Evolutionary conservation across 2,888 invertebrate genomes (phyloP), one percentile per base, ranked within the genome.

Genomic region (Rhorus exstirpatorius): DNA sequence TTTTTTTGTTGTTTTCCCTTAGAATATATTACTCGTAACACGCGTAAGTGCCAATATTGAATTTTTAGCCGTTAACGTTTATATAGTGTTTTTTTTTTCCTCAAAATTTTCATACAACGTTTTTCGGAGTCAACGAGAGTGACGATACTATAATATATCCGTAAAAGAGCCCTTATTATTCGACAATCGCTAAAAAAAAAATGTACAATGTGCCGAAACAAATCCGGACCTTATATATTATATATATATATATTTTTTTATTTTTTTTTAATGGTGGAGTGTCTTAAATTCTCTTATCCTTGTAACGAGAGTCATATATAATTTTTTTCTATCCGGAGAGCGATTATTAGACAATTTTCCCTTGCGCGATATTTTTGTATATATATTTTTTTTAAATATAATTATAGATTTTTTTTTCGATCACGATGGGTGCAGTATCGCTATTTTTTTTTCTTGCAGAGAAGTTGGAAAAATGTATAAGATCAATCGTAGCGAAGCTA

Each of bases 131-230:
- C 10, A 53, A 71, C 19, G 61, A 71, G 41, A 53, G 31, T 31
- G 17, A 58, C n/a, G 49, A 41, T 31, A 63, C 26, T 38, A 38
- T 53, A 53, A 14, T 31, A 60, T 72, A 77, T 77, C 49, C 14
- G 21, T 71, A 65, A 17, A 61, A 63, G 74, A 44, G 61, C 53
- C 61, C n/a, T n/a, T n/a, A n/a, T 49, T 55, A 19, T 65, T 65
- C 31, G 60, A 70, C 14, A 60, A 41, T 53, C 38, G 77, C 77
- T 70, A 61, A 51, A 53, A 63, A 75, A n/a, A n/a, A n/a, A n/a
- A n/a, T n/a, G n/a, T n/a, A n/a, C n/a, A n/a, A n/a, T n/a, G n/a
- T n/a, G n/a, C n/a, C n/a, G n/a, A n/a, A n/a, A n/a, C n/a, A n/a
- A n/a, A n/a, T n/a, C n/a, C n/a, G n/a, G n/a, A n/a, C n/a, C n/a